A percentile compares a stretch with the other conserved stretches of the same genome.
phyloP scores from a whole-genome alignment of 2,888 invertebrate genomes.

The Brachypterus glaber region DNA sequence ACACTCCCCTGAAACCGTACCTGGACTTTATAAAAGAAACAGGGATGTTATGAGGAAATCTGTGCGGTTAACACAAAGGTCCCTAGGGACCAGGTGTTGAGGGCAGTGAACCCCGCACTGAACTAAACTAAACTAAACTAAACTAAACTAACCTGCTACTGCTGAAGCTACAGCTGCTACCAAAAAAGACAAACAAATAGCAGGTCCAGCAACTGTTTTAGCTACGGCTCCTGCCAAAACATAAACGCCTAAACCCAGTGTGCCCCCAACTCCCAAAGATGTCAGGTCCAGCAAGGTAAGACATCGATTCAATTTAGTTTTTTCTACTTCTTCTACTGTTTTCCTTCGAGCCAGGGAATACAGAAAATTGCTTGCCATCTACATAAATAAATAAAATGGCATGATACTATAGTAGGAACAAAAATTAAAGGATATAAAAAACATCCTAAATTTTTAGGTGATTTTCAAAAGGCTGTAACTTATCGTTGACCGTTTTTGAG shows the following conservation, averaged over 20 bases:
- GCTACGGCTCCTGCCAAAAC: constrained; percentile 88
- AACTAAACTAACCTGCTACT: constrained; percentile 67
- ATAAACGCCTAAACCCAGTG: constrained; percentile 89
- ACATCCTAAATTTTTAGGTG: no score
- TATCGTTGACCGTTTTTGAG: no score
- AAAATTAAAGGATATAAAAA: no score
- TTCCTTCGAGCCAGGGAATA: constrained; percentile 42
- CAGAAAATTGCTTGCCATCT: constrained; percentile 26
- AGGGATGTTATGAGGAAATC: no score
- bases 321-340: constrained; percentile 32
- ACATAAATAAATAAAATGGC: constrained; percentile 8
- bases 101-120: no score
- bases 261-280: constrained; percentile 77
- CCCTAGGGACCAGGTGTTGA: no score
- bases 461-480: no score
- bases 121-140: no score
- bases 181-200: constrained; percentile 81
- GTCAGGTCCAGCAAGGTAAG: constrained; percentile 77
- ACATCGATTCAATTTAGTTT: constrained; percentile 51
- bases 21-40: no score
- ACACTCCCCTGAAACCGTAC: no score
- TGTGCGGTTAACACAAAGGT: no score
- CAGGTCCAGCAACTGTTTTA: constrained; percentile 79
- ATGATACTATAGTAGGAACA: no score
- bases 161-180: constrained; percentile 89